phyloP scores from a whole-genome alignment of 1,140 invertebrate genomes.

The Episyrphus balteatus region DNA sequence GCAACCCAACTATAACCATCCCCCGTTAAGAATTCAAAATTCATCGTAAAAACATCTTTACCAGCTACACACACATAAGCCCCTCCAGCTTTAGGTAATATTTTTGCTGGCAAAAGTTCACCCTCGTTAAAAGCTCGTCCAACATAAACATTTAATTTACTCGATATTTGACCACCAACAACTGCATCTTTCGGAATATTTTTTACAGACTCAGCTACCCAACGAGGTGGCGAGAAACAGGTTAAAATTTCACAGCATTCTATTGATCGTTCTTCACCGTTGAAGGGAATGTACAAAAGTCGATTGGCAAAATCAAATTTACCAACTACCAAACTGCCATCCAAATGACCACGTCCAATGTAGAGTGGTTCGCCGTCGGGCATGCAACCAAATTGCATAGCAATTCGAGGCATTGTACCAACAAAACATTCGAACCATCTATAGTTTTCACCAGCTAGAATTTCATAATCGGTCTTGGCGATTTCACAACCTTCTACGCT shows the following conservation, averaged over 20 bases:
- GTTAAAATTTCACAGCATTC: constrained; percentile 46
- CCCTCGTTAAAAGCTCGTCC: constrained; percentile 36
- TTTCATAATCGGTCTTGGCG: constrained; percentile 37
- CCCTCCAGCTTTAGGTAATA: constrained; percentile 28
- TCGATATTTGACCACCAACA: constrained; percentile 37
- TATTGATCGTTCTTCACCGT: constrained; percentile 46
- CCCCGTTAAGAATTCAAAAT: constrained; percentile 37
- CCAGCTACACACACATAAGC: constrained; percentile 38
- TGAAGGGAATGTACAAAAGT: constrained; percentile 51
- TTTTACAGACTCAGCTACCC: constrained; percentile 13
- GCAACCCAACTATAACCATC: constrained; percentile 40
- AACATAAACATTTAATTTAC: constrained; percentile 36
- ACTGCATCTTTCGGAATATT: constrained; percentile 35
- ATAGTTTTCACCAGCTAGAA: constrained; percentile 36
- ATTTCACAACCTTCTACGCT: constrained; percentile 39
- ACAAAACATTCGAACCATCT: constrained; percentile 35
- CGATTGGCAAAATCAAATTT: constrained; percentile 54
- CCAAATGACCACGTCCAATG: constrained; percentile 47
- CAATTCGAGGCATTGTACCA: constrained; percentile 46
- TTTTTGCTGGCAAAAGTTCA: constrained; percentile 35
- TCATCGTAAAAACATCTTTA: constrained; percentile 37
- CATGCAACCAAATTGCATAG: constrained; percentile 48
- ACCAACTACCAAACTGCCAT: constrained; percentile 44
- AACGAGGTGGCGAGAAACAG: constrained; percentile 7
- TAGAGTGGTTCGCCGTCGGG: constrained; percentile 50